Evolutionary conservation across 2,888 invertebrate species (phyloP).

Genomic region (Harmothoe impar): DNA sequence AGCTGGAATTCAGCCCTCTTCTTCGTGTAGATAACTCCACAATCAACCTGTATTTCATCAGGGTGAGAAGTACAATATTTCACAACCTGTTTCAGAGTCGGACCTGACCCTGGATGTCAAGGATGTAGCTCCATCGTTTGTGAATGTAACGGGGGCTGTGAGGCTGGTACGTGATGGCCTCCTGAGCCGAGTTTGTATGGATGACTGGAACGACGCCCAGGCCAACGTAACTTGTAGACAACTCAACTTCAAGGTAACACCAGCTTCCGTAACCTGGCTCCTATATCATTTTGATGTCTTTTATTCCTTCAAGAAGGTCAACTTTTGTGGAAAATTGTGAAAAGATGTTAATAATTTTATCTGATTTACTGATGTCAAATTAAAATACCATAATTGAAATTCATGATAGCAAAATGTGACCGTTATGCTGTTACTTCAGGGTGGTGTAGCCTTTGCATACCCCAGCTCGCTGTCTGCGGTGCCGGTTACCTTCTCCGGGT

Average conservation of each 20-base stretch:
- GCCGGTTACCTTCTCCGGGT: not conserved
- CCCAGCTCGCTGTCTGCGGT: not conserved
- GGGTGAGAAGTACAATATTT: too few species aligned
- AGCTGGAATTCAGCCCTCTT: too few species aligned
- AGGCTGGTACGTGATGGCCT: constrained; percentile 33
- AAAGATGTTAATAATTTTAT: too few species aligned
- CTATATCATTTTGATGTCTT: not conserved
- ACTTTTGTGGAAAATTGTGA: too few species aligned
- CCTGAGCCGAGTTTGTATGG: not conserved
- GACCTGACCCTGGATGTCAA: not conserved
- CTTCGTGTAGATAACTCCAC: too few species aligned
- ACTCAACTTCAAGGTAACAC: constrained; percentile 17
- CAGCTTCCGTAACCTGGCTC: not conserved
- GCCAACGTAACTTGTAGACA: constrained; percentile 56
- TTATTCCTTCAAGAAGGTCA: too few species aligned
- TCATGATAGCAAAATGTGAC: too few species aligned
- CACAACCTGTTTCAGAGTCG: not conserved
- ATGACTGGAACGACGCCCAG: constrained; percentile 34
- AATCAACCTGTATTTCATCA: too few species aligned
- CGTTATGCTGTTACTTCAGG: not conserved
- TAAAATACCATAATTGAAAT: too few species aligned
- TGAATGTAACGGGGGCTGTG: constrained; percentile 32
- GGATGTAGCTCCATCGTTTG: not conserved
- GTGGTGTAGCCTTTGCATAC: constrained; percentile 34
- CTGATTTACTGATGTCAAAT: too few species aligned